Base-by-base conservation (phyloP, 2,888 invertebrate genomes). In the Stenurella melanura region DNA sequence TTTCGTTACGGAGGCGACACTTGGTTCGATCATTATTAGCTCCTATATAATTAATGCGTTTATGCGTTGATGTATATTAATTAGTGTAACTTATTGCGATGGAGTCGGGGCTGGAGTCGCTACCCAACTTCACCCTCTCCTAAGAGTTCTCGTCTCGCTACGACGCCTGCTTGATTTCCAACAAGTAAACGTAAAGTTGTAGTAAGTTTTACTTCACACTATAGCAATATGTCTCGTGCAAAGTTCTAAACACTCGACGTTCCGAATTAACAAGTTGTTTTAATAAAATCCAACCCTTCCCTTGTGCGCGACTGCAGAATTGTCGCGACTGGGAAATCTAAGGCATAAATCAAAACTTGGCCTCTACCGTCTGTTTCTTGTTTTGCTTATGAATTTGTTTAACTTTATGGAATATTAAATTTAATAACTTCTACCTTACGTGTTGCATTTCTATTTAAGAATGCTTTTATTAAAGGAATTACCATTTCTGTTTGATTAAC, bases 201-300 rank as follows among this genome's bases (percentile, higher is more conserved):
- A 83, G 81, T 84, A 87, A 87, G 87, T 87, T 88, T 87, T 82
- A 81, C 87, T 85, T 85, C 85, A 82, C 85, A 85, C 85, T 86
- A 86, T 85, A 78, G 82, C 83, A 81, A 82, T 82, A 80, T 82
- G 83, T 84, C 83, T 81, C 79, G 75, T 67, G 83, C 83, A 86
- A 88, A 88, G 84, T 88, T 88, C 86, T 82, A 83, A 85, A 87
- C 87, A 86, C 84, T 87, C 87, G 86, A 87, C 89, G 87, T 86
- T 87, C 86, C 87, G 89, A 89, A 89, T 90, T 90, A 89, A 90
- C 90, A 89, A 89, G 89, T 89, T 89, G 90, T 89, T 89, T 89
- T 88, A 89, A 89, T 89, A 89, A 89, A 89, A 89, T 87, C 81
- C 88, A 88, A 88, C 88, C 89, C 88, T 87, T 88, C 87, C 86